These are phyloP conservation scores for Diarsia rubi DNA, from an alignment of 2,888 invertebrate species.

Conservation along the genomic window DNA sequence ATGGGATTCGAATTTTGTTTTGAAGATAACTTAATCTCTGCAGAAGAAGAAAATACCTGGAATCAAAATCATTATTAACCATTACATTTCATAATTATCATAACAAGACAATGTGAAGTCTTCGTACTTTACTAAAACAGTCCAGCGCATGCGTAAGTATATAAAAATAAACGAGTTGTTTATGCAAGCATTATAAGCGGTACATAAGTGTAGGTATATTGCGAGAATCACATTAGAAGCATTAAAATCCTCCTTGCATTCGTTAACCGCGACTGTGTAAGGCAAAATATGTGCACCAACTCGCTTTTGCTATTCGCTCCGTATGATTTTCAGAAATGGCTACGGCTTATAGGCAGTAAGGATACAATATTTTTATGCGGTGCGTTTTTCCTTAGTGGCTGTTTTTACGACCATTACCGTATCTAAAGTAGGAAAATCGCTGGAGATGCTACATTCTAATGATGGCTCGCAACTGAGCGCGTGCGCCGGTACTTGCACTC, in stretches of 20 bases:
- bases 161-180: conserved; percentile 68
- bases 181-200: conserved; percentile 76
- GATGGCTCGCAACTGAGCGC: conserved; percentile 86
- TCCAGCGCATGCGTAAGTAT: conserved; percentile 21
- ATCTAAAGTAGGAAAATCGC: conserved; percentile 90
- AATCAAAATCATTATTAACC: not conserved
- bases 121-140: conserved; percentile 6
- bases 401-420: conserved; percentile 89
- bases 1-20: not conserved
- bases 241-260: conserved; percentile 90
- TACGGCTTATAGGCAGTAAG: conserved; percentile 86
- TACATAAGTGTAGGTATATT: conserved; percentile 85
- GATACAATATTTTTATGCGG: conserved; percentile 90
- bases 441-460: conserved; percentile 90
- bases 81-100: not conserved
- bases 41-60: not conserved
- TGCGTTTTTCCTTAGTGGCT: conserved; percentile 84
- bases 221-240: conserved; percentile 87
- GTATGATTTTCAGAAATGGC: conserved; percentile 91
- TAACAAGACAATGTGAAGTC: not conserved
- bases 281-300: conserved; percentile 89
- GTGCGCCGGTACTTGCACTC: conserved; percentile 85
- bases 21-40: not conserved
- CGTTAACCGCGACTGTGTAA: conserved; percentile 85
- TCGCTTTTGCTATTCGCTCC: conserved; percentile 85